Percentiles rank a stretch among this genome's conserved stretches.
Conservation (phyloP, 2,888 invertebrate genomes). For the Lasioglossum calceatum region DNA sequence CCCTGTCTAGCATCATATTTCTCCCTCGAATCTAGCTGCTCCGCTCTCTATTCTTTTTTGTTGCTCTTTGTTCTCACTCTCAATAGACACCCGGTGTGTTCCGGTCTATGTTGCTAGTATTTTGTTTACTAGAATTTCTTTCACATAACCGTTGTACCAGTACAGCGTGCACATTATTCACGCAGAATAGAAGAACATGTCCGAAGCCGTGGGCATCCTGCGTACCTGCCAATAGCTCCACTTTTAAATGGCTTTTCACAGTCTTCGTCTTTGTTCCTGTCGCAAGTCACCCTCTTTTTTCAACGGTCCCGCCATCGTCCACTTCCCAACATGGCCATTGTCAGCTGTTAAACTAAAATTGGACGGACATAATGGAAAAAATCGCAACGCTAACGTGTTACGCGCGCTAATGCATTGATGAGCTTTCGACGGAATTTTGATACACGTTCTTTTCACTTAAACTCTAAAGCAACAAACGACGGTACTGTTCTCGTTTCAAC, state of each 20-base stretch:
- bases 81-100: neutral
- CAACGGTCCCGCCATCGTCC: neutral
- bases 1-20: neutral
- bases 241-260: slow-evolving; percentile 3
- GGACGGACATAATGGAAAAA: neutral
- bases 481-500: neutral
- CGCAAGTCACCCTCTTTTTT: neutral
- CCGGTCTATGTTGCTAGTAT: neutral
- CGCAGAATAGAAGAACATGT: neutral
- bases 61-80: neutral
- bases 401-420: neutral
- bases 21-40: neutral
- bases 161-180: neutral
- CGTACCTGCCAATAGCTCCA: neutral
- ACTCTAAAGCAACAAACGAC: neutral
- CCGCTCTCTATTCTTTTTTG: neutral
- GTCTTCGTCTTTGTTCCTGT: slow-evolving; percentile 21
- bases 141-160: neutral
- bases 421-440: neutral
- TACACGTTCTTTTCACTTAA: neutral
- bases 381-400: neutral
- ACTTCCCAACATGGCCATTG: neutral
- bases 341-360: neutral
- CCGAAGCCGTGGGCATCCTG: neutral
- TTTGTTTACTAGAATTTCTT: neutral